Percentiles rank a stretch among this genome's conserved stretches.
Conservation (phyloP, 2,797 vertebrate genomes). For the Dendrocincla tyrannina region DNA sequence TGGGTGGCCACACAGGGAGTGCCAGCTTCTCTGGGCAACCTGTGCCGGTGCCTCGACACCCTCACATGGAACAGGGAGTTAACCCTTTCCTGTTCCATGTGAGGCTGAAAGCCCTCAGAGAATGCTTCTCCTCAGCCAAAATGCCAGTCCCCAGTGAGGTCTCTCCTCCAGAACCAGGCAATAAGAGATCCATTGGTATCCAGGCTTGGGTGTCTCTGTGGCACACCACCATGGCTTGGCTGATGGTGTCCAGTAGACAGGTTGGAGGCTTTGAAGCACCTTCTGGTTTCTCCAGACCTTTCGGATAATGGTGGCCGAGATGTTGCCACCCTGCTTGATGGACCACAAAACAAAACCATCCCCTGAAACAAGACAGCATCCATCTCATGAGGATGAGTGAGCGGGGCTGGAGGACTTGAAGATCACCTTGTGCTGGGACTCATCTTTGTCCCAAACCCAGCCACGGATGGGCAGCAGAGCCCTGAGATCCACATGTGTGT, state of each 20-base stretch:
- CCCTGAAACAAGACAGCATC: neutral
- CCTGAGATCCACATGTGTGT: rapidly evolving
- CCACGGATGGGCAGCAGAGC: neutral
- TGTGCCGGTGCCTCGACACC: neutral
- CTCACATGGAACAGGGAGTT: neutral
- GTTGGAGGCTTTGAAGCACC: neutral
- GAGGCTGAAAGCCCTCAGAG: neutral
- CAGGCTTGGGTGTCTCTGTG: neutral
- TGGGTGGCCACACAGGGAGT: neutral
- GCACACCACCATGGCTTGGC: neutral
- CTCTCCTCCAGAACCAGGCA: neutral
- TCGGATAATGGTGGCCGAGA: neutral
- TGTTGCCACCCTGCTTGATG: neutral
- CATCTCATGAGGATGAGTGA: neutral
- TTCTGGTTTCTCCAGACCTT: neutral
- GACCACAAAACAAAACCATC: neutral
- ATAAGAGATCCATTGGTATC: neutral
- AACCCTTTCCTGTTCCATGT: neutral
- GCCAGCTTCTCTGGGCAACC: neutral
- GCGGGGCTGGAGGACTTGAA: neutral
- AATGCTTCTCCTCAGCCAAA: neutral
- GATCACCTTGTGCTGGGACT: neutral
- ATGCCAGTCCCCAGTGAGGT: rapidly evolving
- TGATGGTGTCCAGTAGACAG: neutral
- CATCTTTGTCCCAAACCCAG: neutral